phyloP scores from a whole-genome alignment of 2,888 invertebrate genomes.

The Ernsta delagoae region DNA sequence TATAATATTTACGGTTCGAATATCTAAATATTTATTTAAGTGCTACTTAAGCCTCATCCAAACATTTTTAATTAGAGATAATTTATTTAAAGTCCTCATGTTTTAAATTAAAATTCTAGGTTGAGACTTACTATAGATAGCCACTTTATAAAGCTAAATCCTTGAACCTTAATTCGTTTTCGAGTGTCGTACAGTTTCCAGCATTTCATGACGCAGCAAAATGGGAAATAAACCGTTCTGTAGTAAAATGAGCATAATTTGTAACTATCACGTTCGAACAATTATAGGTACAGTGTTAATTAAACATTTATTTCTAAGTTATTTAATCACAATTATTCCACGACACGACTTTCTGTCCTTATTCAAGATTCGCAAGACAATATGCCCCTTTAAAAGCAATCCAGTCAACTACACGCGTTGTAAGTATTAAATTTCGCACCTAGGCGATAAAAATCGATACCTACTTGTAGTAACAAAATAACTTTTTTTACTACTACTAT shows the following conservation, averaged over 20 bases:
- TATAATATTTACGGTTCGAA: no score
- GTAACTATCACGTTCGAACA: slow-evolving; percentile 16
- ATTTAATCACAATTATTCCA: no score
- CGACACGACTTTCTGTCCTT: no score
- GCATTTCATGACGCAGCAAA: slow-evolving; percentile 30
- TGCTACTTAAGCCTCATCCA: background rate
- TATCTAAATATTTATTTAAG: no score
- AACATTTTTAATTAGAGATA: background rate
- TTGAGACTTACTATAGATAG: slow-evolving; percentile 3
- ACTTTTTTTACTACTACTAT: no score
- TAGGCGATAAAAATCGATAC: no score
- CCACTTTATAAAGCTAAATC: slow-evolving; percentile 24
- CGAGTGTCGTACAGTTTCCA: slow-evolving; percentile 31
- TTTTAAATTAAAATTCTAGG: slow-evolving; percentile 26
- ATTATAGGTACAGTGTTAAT: slow-evolving; percentile 1
- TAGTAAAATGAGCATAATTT: slow-evolving; percentile 28
- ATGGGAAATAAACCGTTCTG: slow-evolving; percentile 29
- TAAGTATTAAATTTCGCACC: no score
- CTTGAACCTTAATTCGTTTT: slow-evolving; percentile 32
- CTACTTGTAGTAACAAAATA: no score
- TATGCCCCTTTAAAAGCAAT: no score
- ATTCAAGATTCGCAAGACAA: no score
- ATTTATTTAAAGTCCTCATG: slow-evolving; percentile 2
- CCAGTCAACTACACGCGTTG: no score
- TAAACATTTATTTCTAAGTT: no score